Base-by-base conservation (phyloP, 2,888 invertebrate genomes). In the Allolobophora icterica region DNA sequence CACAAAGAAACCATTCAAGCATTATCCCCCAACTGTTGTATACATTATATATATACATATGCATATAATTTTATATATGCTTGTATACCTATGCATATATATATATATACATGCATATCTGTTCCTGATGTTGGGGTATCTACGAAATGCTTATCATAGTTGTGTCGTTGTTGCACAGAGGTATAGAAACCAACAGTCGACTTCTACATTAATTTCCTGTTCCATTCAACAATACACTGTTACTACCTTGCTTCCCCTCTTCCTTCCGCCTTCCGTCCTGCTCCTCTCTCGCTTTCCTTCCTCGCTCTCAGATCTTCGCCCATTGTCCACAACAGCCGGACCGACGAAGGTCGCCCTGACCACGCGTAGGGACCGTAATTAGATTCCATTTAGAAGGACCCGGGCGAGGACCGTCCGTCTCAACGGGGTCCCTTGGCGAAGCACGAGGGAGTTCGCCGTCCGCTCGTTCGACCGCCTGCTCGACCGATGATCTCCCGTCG, bases 291-390 rank as follows among this genome's bases (percentile, higher is more conserved):
- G 3, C 52, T 3, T 52, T 24, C 52, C 71, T 71, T 71, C 71
- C 71, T 71, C 17, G 5, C 17, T 71, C 71, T 71, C 71, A 71
- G 71, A 71, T 71, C 71, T n/a, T 8, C n/a, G 30, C 6, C 5
- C 71, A 71, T n/a, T n/a, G 71, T 71, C 71, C 71, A 71, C 71
- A 71, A 71, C 8, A 24, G 52, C 52, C 52, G 52, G 52, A 52
- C 52, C 1, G 8, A 52, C 24, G 71, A n/a, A 71, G 71, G 71
- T 71, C 71, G 71, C 71, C 8, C 71, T 71, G 71, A n/a, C 71
- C 71, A 71, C 71, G 71, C 71, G 71, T 71, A 71, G 71, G 30
- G 71, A 71, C 71, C 71, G 71, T 71, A 71, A 71, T 71, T 71
- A 71, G 71, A 71, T 71, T 71, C 71, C 71, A 71, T 71, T 71